These are phyloP conservation scores for Neolamprologus longior DNA, from an alignment of 2,113 vertebrate species.

Conservation along the genomic window DNA sequence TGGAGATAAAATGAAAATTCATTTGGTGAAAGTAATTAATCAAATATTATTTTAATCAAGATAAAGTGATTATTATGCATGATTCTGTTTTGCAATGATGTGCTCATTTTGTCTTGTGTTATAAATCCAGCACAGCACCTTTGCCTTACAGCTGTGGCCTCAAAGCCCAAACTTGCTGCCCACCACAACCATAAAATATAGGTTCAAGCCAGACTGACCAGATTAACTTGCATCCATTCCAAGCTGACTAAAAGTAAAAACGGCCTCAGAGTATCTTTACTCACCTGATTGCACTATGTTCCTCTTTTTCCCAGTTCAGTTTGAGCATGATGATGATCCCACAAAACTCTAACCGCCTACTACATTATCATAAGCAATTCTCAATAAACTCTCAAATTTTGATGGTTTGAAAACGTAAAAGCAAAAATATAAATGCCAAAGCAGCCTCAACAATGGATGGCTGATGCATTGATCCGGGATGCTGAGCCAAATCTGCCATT, in stretches of 20 bases:
- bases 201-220: background rate
- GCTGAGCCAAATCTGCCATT: slow-evolving; percentile 48
- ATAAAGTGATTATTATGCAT: background rate
- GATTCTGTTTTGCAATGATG: background rate
- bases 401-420: background rate
- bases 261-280: background rate
- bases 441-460: background rate
- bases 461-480: slow-evolving; percentile 28
- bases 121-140: background rate
- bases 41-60: background rate
- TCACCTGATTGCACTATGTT: fast-evolving
- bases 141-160: background rate
- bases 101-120: background rate
- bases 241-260: background rate
- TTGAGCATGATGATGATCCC: background rate
- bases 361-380: background rate
- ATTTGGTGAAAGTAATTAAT: background rate
- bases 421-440: background rate
- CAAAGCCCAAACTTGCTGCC: background rate
- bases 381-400: background rate
- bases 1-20: background rate
- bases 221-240: background rate
- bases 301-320: background rate
- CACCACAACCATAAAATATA: background rate
- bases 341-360: background rate